These are phyloP conservation scores for Rostratula benghalensis DNA, from an alignment of 2,113 vertebrate genomes.

Conservation along the genomic window DNA sequence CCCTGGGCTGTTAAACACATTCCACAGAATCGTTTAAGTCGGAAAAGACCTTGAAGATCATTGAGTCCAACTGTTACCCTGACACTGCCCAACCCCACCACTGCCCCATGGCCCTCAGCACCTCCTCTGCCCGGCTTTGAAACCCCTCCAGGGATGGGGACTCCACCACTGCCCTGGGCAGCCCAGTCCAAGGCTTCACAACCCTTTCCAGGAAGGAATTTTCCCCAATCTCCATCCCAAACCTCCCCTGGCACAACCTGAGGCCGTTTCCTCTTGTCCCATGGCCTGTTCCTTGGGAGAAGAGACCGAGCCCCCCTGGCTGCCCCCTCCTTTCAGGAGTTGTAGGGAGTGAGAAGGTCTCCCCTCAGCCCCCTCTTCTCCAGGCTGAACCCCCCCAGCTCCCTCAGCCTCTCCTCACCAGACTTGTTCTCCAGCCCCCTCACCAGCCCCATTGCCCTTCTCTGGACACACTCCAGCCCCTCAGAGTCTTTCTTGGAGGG, in stretches of 20 bases:
- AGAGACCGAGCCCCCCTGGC: background rate
- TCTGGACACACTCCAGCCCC: background rate
- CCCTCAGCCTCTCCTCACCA: background rate
- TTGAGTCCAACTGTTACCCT: background rate
- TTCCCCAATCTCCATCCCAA: background rate
- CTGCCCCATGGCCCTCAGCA: background rate
- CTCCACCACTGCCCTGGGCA: background rate
- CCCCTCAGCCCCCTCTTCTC: background rate
- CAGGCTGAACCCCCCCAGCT: background rate
- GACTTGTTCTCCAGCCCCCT: background rate
- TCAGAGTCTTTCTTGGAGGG: background rate
- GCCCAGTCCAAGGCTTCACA: background rate
- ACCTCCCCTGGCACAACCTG: background rate
- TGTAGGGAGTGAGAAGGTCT: background rate
- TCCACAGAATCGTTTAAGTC: background rate
- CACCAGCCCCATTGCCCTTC: background rate
- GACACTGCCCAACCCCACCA: background rate
- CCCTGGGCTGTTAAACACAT: background rate
- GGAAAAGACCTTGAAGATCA: background rate
- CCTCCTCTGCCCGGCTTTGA: background rate
- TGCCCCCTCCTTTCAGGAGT: background rate
- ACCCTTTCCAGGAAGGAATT: background rate
- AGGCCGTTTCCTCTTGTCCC: background rate
- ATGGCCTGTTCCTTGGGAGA: background rate
- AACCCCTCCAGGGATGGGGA: background rate